These are phyloP conservation scores for Helicoverpa armigera DNA, from an alignment of 1,140 invertebrate genomes.

Conservation along the genomic window DNA sequence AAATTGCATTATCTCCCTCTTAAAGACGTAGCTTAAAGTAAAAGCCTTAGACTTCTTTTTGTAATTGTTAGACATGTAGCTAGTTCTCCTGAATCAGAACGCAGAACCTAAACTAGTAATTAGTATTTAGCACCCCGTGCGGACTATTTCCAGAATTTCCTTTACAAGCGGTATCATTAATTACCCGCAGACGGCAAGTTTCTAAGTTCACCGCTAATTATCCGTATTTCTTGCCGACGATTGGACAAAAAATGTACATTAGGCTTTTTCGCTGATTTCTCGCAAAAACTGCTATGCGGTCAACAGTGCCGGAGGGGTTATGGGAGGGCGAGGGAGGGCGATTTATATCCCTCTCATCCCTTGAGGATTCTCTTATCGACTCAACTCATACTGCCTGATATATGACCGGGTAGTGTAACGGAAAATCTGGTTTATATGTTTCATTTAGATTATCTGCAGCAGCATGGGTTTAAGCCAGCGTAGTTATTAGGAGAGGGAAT, in stretches of 20 bases:
- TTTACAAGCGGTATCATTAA: slow-evolving; percentile 9
- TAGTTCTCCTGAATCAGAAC: no score
- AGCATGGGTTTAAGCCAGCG: background rate
- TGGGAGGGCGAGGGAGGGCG: slow-evolving; percentile 31
- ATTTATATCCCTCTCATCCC: slow-evolving; percentile 57
- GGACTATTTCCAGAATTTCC: background rate
- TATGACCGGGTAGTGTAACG: slow-evolving; percentile 46
- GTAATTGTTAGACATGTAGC: no score
- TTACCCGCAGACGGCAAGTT: background rate
- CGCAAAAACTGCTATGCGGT: slow-evolving; percentile 42
- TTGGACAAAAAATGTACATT: slow-evolving; percentile 23
- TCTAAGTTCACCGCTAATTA: slow-evolving; percentile 17
- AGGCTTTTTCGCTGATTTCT: slow-evolving; percentile 46
- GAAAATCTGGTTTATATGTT: slow-evolving; percentile 52
- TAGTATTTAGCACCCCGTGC: background rate
- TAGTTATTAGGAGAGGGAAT: slow-evolving; percentile 4
- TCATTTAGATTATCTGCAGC: slow-evolving; percentile 50
- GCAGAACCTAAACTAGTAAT: background rate
- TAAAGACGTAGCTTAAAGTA: no score
- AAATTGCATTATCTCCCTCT: no score
- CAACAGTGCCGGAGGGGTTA: slow-evolving; percentile 34
- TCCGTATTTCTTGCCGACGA: slow-evolving; percentile 19
- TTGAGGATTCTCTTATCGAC: slow-evolving; percentile 55
- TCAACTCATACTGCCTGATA: slow-evolving; percentile 55
- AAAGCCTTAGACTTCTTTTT: no score